phyloP scores from a whole-genome alignment of 1,140 invertebrate genomes.

The Aphelinus certus region DNA sequence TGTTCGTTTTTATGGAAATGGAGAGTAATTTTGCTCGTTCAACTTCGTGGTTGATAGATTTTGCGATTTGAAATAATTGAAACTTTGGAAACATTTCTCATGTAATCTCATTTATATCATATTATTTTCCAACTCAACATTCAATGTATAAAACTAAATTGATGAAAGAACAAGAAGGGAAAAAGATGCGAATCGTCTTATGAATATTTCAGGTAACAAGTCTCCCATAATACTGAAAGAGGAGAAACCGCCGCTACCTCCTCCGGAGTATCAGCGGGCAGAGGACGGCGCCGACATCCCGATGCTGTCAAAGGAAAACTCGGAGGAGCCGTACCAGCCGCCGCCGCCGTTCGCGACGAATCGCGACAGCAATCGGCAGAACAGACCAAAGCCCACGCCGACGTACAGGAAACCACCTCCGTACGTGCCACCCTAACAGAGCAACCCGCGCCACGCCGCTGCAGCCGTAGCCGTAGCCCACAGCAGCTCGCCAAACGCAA shows the following conservation, averaged over 20 bases:
- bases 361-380: constrained; percentile 72
- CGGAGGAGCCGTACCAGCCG: constrained; percentile 69
- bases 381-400: constrained; percentile 81
- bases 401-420: constrained; percentile 90
- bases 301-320: constrained; percentile 63
- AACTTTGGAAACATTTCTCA: no score
- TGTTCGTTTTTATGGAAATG: no score
- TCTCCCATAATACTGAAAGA: constrained; percentile 92
- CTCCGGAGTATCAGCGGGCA: constrained; percentile 77
- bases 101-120: no score
- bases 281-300: constrained; percentile 64
- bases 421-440: constrained; percentile 89
- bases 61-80: no score
- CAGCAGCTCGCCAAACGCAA: constrained; percentile 35
- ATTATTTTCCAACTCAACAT: no score
- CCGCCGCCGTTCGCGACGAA: constrained; percentile 82
- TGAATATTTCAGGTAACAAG: constrained; percentile 72
- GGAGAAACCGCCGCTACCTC: constrained; percentile 88
- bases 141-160: no score
- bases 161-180: no score
- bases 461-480: constrained; percentile 35
- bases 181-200: not conserved
- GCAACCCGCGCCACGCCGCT: constrained; percentile 32
- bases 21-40: no score
- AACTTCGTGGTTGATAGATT: no score